Evolutionary conservation across 1,140 invertebrate species (phyloP), one percentile per base, ranked within the genome.

Genomic region (Halesus radiatus): DNA sequence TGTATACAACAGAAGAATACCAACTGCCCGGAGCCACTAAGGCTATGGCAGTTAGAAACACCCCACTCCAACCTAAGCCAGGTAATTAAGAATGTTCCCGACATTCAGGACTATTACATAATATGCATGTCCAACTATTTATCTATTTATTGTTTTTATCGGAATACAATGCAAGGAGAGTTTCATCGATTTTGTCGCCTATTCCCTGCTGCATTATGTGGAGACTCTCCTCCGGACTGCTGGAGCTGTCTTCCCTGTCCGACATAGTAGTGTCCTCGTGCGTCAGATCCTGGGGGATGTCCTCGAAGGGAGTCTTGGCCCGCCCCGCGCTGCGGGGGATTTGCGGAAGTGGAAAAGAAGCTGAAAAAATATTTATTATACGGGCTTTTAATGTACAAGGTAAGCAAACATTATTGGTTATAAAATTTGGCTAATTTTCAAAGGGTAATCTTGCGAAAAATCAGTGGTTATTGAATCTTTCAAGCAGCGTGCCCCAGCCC

Each of bases 281-380:
- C 26, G 7, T 37, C 15, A 58, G 20, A 4, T 37, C 54, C 26
- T 13, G 23, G 52, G 16, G 26, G 26, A 18, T 58, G 72, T 56
- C 52, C 18, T 73, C 77, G 6, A 29, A 26, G 16, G 64, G 77
- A 13, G 22, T 22, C 54, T 62, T 75, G n/a, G 54, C 56, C 37
- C 66, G 72, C 18, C 32, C 62, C 23, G 62, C 58, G 10, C 62
- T 83, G 50, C 56, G 58, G 3, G 78, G 79, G 45, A 83, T 80
- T 76, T 83, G 81, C 13, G 81, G 81, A 13, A 83, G 45, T 6
- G 81, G 81, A 53, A 83, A 80, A n/a, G 81, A 80, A n/a, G 78
- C 81, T 83, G 50, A 29, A 72, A 72, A 8, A 37, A 29, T 18
- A 68, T 18, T 16, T 18, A 15, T 29, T 13, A 68, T 8, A 20